A percentile compares a stretch with the other conserved stretches of the same genome.
phyloP scores from a whole-genome alignment of 1,140 invertebrate species.

The Aphelenchoides fujianensis region DNA sequence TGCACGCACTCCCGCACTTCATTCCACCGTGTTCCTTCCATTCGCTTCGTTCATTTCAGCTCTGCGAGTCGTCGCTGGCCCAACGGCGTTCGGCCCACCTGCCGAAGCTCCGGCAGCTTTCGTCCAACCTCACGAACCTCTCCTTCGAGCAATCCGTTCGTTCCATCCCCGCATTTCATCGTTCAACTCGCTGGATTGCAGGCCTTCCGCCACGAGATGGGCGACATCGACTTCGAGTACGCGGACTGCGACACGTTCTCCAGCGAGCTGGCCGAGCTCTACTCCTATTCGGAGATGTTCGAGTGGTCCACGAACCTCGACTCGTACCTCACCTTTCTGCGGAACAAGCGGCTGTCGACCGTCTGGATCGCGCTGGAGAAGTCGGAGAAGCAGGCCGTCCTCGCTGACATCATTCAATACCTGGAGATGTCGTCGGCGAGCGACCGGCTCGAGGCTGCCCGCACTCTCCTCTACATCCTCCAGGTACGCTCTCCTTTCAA shows the following conservation, averaged over 20 bases:
- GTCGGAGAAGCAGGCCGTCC: constrained; percentile 28
- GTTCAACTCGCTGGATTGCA: constrained; percentile 2
- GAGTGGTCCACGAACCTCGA: constrained; percentile 50
- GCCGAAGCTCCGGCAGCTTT: constrained; percentile 51
- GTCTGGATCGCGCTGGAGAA: constrained; percentile 27
- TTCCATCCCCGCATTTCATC: constrained; percentile 23
- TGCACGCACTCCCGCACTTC: no score
- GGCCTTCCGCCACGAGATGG: constrained; percentile 39
- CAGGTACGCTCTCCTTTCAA: constrained; percentile 40
- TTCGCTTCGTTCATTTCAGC: not conserved
- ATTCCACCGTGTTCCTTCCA: not conserved
- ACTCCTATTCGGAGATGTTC: constrained; percentile 60
- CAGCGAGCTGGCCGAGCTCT: constrained; percentile 56
- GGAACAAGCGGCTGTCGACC: not conserved
- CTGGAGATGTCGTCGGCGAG: constrained; percentile 49
- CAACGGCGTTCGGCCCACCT: constrained; percentile 56
- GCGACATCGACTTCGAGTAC: constrained; percentile 55
- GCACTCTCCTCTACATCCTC: constrained; percentile 57
- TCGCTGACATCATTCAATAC: constrained; percentile 39
- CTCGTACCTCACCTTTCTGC: constrained; percentile 27
- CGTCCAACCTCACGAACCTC: constrained; percentile 25
- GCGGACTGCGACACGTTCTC: constrained; percentile 46
- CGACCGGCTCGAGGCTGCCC: constrained; percentile 43
- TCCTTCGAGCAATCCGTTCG: constrained; percentile 14
- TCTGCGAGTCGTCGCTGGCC: constrained; percentile 55